Evolutionary conservation across 1,140 invertebrate genomes (phyloP).

Genomic region (Bombus cullumanus): DNA sequence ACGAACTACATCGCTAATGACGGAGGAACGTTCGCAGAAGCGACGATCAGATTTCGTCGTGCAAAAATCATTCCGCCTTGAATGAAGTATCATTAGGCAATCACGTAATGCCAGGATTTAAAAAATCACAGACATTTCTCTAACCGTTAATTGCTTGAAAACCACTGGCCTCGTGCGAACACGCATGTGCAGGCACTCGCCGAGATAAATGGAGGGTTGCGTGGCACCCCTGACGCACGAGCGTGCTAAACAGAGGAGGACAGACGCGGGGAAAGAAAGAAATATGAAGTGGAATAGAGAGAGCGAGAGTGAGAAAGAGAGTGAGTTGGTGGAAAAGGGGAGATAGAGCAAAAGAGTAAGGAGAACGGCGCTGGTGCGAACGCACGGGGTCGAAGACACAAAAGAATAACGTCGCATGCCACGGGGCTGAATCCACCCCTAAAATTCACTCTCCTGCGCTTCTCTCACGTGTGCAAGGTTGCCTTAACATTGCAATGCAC

Average conservation of each 20-base stretch:
- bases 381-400: constrained; percentile 69
- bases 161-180: constrained; percentile 65
- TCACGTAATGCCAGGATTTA: not conserved
- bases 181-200: constrained; percentile 75
- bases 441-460: constrained; percentile 68
- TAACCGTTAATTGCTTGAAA: constrained; percentile 63
- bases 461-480: constrained; percentile 70
- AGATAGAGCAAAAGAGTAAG: constrained; percentile 35
- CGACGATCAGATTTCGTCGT: not conserved
- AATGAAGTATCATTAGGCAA: not conserved
- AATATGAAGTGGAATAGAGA: constrained; percentile 32
- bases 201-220: constrained; percentile 72
- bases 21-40: too few species aligned
- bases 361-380: constrained; percentile 53
- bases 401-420: constrained; percentile 77
- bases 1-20: not conserved
- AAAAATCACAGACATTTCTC: constrained; percentile 15
- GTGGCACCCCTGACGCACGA: constrained; percentile 75
- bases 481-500: constrained; percentile 50
- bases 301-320: constrained; percentile 23
- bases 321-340: constrained; percentile 49
- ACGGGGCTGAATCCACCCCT: constrained; percentile 68
- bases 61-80: not conserved
- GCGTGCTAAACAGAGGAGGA: constrained; percentile 51
- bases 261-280: constrained; percentile 40